Evolutionary conservation across 2,113 vertebrate genomes (phyloP).

Genomic region (Herpailurus yagouaroundi): DNA sequence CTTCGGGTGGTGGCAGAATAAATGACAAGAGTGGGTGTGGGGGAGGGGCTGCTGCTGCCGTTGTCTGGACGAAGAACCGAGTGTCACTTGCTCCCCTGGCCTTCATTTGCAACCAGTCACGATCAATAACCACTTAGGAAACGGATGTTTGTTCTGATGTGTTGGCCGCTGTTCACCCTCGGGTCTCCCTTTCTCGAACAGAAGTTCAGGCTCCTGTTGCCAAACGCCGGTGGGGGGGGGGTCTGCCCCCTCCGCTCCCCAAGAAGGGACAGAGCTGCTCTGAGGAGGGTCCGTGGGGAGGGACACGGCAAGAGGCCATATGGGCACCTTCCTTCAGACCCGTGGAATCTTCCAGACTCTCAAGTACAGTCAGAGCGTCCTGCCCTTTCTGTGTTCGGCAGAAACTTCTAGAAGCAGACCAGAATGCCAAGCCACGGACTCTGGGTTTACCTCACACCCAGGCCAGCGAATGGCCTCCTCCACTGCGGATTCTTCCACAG

Average conservation of each 20-base stretch:
- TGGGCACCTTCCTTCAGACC: background rate
- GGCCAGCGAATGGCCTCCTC: background rate
- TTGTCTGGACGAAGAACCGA: background rate
- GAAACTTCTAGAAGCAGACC: slow-evolving; percentile 36
- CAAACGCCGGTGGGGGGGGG: background rate
- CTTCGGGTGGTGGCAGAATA: slow-evolving; percentile 51
- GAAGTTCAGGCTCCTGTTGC: background rate
- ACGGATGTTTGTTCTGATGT: slow-evolving; percentile 50
- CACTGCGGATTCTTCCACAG: background rate
- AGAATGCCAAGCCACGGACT: background rate
- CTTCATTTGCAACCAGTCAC: background rate
- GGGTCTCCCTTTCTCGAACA: background rate
- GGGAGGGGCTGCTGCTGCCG: background rate
- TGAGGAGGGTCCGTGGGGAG: background rate
- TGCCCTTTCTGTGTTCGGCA: background rate
- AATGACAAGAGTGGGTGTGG: rapidly evolving
- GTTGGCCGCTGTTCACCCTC: background rate
- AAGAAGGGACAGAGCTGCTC: background rate
- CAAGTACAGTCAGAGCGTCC: background rate
- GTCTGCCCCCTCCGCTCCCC: too few species aligned
- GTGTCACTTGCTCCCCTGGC: background rate
- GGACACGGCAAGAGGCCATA: background rate
- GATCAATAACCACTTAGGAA: slow-evolving; percentile 71
- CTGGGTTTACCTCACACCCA: background rate
- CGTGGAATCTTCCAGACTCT: background rate